phyloP scores from a whole-genome alignment of 2,888 invertebrate genomes.

The Philonicus albiceps region DNA sequence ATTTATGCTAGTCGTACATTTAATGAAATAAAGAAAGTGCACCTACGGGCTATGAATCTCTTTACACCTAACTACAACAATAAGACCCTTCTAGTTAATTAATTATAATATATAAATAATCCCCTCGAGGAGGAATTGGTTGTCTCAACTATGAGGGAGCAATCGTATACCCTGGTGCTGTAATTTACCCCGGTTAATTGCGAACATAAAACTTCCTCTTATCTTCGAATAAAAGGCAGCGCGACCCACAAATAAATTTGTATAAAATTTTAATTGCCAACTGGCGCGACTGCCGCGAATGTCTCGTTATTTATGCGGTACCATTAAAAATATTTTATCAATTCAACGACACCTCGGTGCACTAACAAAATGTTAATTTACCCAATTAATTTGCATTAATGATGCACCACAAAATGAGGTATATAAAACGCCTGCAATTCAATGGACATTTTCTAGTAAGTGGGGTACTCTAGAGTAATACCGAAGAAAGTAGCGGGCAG shows the following conservation, averaged over 20 bases:
- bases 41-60: background rate
- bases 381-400: constrained; percentile 38
- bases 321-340: constrained; percentile 37
- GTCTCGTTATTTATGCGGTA: background rate
- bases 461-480: background rate
- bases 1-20: background rate
- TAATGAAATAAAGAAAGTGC: background rate
- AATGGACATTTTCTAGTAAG: background rate
- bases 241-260: constrained; percentile 5
- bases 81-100: background rate
- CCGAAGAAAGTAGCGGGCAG: background rate
- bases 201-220: constrained; percentile 10
- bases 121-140: background rate
- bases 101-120: background rate
- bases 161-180: constrained; percentile 69
- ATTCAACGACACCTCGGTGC: constrained; percentile 18
- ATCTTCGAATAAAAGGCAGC: background rate
- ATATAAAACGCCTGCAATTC: background rate
- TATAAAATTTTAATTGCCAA: constrained; percentile 1
- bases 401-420: background rate
- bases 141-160: background rate
- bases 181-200: background rate
- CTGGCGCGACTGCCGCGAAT: background rate
- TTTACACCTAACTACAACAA: constrained; percentile 64
- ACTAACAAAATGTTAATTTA: constrained; percentile 7